These are phyloP conservation scores for Leptinotarsa undecemlineata DNA, from an alignment of 1,140 invertebrate genomes.

Conservation along the genomic window DNA sequence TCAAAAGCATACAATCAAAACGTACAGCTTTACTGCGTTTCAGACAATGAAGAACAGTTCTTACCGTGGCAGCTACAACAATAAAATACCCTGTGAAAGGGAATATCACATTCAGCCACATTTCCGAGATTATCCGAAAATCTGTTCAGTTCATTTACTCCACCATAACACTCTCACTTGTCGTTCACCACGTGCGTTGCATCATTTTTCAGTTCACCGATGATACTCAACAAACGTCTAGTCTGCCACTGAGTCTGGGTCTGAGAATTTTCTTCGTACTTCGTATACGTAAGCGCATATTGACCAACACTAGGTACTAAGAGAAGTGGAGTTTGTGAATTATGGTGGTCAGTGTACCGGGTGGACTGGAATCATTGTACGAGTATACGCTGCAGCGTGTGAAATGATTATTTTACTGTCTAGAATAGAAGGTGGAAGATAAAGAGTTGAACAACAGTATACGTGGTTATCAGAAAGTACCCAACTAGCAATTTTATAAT, in stretches of 20 bases:
- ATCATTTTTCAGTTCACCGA: constrained; percentile 11
- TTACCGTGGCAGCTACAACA: constrained; percentile 24
- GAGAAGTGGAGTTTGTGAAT: constrained; percentile 6
- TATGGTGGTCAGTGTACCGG: constrained; percentile 4
- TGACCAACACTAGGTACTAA: not conserved
- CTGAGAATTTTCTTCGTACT: not conserved
- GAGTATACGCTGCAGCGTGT: too few species aligned
- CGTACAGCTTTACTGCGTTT: too few species aligned
- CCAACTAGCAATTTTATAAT: too few species aligned
- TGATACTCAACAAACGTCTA: constrained; percentile 1
- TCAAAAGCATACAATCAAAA: too few species aligned
- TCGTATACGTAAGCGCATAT: not conserved
- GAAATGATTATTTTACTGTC: too few species aligned
- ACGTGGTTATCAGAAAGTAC: too few species aligned
- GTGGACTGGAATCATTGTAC: not conserved
- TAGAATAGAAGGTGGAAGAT: too few species aligned
- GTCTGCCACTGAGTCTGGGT: constrained; percentile 8
- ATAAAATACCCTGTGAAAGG: constrained; percentile 27
- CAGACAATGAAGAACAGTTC: not conserved
- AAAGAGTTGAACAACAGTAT: too few species aligned
- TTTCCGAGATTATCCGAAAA: constrained; percentile 12
- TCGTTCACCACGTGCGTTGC: constrained; percentile 26
- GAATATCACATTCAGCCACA: constrained; percentile 29
- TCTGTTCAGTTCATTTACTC: constrained; percentile 4
- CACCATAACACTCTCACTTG: not conserved